Conservation (phyloP, 2,113 vertebrate species). For the Podarcis raffonei region DNA sequence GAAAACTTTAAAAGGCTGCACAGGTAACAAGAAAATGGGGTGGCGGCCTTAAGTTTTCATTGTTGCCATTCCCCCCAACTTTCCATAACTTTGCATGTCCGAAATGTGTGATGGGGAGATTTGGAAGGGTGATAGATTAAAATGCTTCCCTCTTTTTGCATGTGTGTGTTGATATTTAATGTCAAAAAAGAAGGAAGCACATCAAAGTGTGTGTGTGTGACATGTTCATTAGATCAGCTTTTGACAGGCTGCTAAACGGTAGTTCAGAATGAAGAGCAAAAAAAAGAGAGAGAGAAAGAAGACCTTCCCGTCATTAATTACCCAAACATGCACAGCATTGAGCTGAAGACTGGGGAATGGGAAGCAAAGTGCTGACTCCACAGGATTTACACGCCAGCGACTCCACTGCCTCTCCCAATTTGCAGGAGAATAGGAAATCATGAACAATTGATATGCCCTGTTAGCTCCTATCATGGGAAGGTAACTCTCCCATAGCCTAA, state of each 20-base stretch:
- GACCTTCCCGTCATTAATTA: conserved; percentile 87
- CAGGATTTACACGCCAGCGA: conserved; percentile 79
- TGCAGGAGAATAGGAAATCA: conserved; percentile 88
- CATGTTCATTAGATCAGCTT: conserved; percentile 71
- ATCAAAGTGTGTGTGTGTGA: conserved; percentile 46
- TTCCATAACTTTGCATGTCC: conserved; percentile 20
- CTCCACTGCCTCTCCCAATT: conserved; percentile 81
- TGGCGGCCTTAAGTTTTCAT: not conserved
- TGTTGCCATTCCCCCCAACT: not conserved
- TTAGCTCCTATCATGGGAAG: conserved; percentile 86
- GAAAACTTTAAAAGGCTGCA: not conserved
- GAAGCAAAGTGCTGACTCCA: conserved; percentile 79
- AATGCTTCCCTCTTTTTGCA: not conserved
- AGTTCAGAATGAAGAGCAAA: conserved; percentile 66
- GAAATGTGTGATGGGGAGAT: not conserved
- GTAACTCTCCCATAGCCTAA: conserved; percentile 85
- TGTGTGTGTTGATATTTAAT: conserved; percentile 26
- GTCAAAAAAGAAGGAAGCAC: conserved; percentile 59
- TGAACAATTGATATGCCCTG: conserved; percentile 90
- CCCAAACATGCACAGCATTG: conserved; percentile 73
- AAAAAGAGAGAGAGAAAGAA: no score
- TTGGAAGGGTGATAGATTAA: not conserved
- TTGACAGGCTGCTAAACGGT: conserved; percentile 81
- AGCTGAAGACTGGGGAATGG: conserved; percentile 74
- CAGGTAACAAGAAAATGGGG: not conserved